Evolutionary conservation across 1,140 invertebrate species (phyloP).

Genomic region (Penaeus japonicus): DNA sequence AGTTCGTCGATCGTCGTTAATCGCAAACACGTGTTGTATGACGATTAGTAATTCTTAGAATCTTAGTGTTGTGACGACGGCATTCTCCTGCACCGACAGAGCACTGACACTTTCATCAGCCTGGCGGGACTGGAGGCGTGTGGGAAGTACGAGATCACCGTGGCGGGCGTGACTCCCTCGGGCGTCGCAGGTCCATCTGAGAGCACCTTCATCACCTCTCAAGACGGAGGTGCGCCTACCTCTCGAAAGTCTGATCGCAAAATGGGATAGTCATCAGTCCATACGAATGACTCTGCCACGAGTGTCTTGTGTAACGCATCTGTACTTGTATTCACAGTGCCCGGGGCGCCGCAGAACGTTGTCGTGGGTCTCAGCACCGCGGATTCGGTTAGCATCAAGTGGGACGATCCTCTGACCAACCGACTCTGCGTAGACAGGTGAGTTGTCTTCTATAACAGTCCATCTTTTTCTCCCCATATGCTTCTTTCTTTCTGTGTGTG

Average conservation of each 20-base stretch:
- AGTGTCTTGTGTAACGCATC: too few relatives aligned
- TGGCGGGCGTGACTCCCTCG: conserved; percentile 10
- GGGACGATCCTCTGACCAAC: conserved; percentile 27
- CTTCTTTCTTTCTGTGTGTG: too few relatives aligned
- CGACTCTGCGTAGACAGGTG: background rate
- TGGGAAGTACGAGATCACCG: background rate
- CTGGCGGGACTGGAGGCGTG: background rate
- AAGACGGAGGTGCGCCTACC: background rate
- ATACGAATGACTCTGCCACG: too few relatives aligned
- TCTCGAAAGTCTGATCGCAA: background rate
- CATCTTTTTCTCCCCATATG: too few relatives aligned
- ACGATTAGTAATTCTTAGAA: too few relatives aligned
- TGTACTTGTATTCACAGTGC: background rate
- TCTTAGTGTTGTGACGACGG: too few relatives aligned
- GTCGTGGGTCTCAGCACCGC: conserved; percentile 29
- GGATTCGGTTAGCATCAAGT: background rate
- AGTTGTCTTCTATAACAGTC: background rate
- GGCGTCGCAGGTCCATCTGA: background rate
- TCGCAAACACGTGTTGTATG: too few relatives aligned
- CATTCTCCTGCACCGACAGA: too few relatives aligned
- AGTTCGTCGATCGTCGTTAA: too few relatives aligned
- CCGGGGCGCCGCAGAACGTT: conserved; percentile 23
- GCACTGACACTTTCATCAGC: background rate
- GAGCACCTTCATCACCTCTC: background rate
- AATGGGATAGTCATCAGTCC: too few relatives aligned